Evolutionary conservation across 1,140 invertebrate species (phyloP).

Genomic region (Paracyclopina nana): DNA sequence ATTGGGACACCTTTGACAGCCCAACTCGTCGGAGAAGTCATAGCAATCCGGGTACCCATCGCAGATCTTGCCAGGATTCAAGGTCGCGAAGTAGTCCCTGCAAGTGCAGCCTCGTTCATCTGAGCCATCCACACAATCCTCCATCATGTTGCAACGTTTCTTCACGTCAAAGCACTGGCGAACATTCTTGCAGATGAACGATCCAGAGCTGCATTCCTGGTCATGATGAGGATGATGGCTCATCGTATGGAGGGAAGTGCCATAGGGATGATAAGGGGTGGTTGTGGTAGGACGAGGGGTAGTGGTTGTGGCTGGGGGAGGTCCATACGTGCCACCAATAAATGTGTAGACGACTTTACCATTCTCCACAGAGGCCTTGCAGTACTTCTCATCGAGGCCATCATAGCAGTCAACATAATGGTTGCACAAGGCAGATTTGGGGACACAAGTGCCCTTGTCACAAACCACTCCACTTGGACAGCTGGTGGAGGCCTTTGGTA

Average conservation of each 20-base stretch:
- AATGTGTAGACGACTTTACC: too few species aligned
- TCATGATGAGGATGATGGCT: too few species aligned
- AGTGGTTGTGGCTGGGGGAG: too few species aligned
- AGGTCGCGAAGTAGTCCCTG: slow-evolving; percentile 27
- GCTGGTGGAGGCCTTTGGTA: not conserved
- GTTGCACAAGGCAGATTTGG: not conserved
- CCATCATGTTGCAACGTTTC: slow-evolving; percentile 47
- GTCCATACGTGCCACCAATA: too few species aligned
- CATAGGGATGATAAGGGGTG: too few species aligned
- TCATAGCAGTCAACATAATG: not conserved
- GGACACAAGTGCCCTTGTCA: not conserved
- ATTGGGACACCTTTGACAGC: slow-evolving; percentile 4
- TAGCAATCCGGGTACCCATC: slow-evolving; percentile 7
- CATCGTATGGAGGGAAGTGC: too few species aligned
- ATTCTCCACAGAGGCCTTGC: too few species aligned
- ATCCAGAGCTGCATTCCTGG: not conserved
- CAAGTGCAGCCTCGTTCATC: slow-evolving; percentile 53
- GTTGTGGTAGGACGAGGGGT: too few species aligned
- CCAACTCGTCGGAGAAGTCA: not conserved
- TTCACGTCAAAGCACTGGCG: slow-evolving; percentile 43
- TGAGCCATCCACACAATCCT: slow-evolving; percentile 46
- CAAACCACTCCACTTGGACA: slow-evolving; percentile 6
- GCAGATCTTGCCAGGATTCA: not conserved
- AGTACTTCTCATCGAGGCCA: not conserved
- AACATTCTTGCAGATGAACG: not conserved